These are phyloP conservation scores for Tortricodes alternella DNA, from an alignment of 2,888 invertebrate genomes.

Conservation along the genomic window DNA sequence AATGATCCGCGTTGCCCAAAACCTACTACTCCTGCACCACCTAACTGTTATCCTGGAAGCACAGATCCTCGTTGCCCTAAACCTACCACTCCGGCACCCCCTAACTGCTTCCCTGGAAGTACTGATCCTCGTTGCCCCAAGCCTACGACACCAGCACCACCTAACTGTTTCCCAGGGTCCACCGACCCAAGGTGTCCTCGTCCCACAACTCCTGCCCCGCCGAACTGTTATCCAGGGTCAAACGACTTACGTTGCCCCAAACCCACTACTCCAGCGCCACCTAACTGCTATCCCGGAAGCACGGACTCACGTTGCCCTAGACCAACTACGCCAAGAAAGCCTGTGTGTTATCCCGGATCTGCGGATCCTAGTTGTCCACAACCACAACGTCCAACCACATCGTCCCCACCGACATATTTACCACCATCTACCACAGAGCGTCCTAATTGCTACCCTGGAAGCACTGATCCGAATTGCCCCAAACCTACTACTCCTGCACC, in stretches of 20 bases:
- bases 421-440: slow-evolving; percentile 37
- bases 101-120: slow-evolving; percentile 46
- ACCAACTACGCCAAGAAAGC: slow-evolving; percentile 37
- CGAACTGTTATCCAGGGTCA: slow-evolving; percentile 52
- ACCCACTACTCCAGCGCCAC: slow-evolving; percentile 35
- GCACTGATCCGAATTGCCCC: slow-evolving; percentile 37
- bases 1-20: slow-evolving; percentile 44
- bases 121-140: slow-evolving; percentile 40
- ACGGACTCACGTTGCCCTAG: slow-evolving; percentile 41
- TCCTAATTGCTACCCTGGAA: slow-evolving; percentile 40
- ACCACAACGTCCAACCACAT: too few relatives aligned
- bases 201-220: slow-evolving; percentile 41
- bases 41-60: slow-evolving; percentile 35
- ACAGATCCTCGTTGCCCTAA: slow-evolving; percentile 41
- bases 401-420: too few relatives aligned
- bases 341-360: slow-evolving; percentile 42
- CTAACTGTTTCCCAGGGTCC: slow-evolving; percentile 55
- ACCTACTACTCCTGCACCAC: slow-evolving; percentile 35
- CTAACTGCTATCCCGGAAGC: slow-evolving; percentile 41
- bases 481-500: slow-evolving; percentile 40
- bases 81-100: slow-evolving; percentile 39
- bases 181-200: slow-evolving; percentile 47
- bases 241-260: slow-evolving; percentile 44
- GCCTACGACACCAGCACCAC: slow-evolving; percentile 34
- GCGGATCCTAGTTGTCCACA: slow-evolving; percentile 37